Conservation (phyloP, 2,797 vertebrate species). For the Uromys caudimaculatus region DNA sequence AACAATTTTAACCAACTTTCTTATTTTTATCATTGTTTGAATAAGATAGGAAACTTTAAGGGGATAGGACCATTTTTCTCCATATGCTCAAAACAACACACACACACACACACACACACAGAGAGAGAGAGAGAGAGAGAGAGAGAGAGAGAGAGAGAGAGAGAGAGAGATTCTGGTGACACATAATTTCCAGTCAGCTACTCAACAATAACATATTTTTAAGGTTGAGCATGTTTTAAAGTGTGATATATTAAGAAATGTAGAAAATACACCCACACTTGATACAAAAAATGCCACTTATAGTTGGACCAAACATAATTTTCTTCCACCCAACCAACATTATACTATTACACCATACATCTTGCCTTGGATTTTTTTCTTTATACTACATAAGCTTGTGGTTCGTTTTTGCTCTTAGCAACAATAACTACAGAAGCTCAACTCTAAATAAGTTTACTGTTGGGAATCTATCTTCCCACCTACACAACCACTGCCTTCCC, state of each 20-base stretch:
- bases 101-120: no score
- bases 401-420: slow-evolving; percentile 68
- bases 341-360: slow-evolving; percentile 63
- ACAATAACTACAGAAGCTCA: slow-evolving; percentile 70
- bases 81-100: background rate
- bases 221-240: slow-evolving; percentile 71
- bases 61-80: slow-evolving; percentile 37
- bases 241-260: slow-evolving; percentile 71
- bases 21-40: slow-evolving; percentile 46
- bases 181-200: slow-evolving; percentile 77
- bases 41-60: slow-evolving; percentile 18
- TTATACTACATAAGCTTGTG: slow-evolving; percentile 60
- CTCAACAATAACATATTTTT: slow-evolving; percentile 76
- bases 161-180: background rate
- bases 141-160: no score
- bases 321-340: slow-evolving; percentile 67
- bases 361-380: slow-evolving; percentile 52
- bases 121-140: no score
- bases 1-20: slow-evolving; percentile 58
- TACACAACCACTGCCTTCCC: slow-evolving; percentile 76
- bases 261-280: slow-evolving; percentile 76
- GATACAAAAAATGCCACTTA: slow-evolving; percentile 77
- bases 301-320: slow-evolving; percentile 70
- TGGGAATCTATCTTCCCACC: slow-evolving; percentile 76
- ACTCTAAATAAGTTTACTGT: slow-evolving; percentile 77